Evolutionary conservation across 2,888 invertebrate species (phyloP).

Genomic region (Plagodis pulveraria): DNA sequence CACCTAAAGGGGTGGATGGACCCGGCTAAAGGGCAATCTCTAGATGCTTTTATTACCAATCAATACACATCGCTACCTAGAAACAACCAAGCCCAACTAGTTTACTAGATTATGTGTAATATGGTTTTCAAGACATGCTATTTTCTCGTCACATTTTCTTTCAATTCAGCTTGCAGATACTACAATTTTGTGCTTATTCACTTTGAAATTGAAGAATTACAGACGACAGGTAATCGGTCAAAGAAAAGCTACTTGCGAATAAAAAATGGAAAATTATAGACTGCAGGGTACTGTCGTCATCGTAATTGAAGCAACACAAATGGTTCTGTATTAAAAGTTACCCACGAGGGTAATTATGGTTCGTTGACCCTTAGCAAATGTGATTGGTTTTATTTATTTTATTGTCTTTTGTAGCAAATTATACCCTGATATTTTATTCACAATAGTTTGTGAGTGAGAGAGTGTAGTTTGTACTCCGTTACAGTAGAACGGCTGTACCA

Average conservation of each 20-base stretch:
- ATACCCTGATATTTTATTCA: neutral
- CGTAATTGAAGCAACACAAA: slow-evolving; percentile 61
- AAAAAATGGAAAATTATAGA: slow-evolving; percentile 67
- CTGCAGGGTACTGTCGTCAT: slow-evolving; percentile 41
- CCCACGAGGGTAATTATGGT: slow-evolving; percentile 60
- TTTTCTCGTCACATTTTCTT: slow-evolving; percentile 3
- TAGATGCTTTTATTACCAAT: no score
- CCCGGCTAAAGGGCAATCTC: no score
- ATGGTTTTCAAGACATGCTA: neutral
- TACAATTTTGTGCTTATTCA: slow-evolving; percentile 12
- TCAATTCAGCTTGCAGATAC: neutral
- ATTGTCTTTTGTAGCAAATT: neutral
- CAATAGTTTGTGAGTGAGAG: neutral
- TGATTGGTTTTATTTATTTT: slow-evolving; percentile 49
- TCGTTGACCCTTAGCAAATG: slow-evolving; percentile 49
- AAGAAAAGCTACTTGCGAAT: slow-evolving; percentile 19
- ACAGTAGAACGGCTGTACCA: neutral
- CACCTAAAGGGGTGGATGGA: no score
- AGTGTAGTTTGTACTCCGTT: neutral
- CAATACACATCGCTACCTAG: neutral
- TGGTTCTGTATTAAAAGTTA: slow-evolving; percentile 49
- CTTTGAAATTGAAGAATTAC: slow-evolving; percentile 7
- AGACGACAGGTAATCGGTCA: slow-evolving; percentile 17
- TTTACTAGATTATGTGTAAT: neutral
- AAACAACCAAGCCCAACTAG: neutral